Percentiles rank a stretch among this genome's conserved stretches.
phyloP scores from a whole-genome alignment of 2,113 vertebrate species.

The Gallinago paraguaiae region DNA sequence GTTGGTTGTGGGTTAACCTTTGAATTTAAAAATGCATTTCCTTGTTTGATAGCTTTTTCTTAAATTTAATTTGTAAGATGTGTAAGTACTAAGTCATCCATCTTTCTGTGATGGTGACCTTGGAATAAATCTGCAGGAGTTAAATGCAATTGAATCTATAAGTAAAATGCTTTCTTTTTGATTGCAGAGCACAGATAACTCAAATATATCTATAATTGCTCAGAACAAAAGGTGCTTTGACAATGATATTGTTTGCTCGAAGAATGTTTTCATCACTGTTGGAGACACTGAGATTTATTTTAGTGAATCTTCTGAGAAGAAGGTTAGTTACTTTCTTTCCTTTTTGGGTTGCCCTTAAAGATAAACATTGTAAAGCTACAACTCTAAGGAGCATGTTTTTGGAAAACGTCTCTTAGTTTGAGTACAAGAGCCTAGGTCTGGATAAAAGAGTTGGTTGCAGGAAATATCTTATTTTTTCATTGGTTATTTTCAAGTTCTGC shows the following conservation, averaged over 20 bases:
- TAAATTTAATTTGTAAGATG: neutral
- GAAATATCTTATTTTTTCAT: neutral
- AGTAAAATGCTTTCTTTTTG: constrained; percentile 55
- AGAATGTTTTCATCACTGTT: constrained; percentile 91
- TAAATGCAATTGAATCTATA: neutral
- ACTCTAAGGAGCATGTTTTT: neutral
- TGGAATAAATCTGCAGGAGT: neutral
- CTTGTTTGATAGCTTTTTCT: neutral
- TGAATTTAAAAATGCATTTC: neutral
- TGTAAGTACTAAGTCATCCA: neutral
- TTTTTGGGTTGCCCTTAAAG: constrained; percentile 15
- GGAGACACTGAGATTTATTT: constrained; percentile 93
- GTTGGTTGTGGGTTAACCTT: neutral
- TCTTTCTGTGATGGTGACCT: neutral
- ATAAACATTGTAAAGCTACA: constrained; percentile 12
- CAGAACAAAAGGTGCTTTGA: constrained; percentile 98
- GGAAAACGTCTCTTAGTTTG: neutral
- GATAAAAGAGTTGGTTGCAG: neutral
- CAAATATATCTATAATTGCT: constrained; percentile 89
- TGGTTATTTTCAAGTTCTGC: neutral
- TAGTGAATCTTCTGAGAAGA: constrained; percentile 86
- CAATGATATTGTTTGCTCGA: constrained; percentile 96
- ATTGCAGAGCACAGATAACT: constrained; percentile 86
- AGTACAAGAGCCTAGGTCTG: neutral
- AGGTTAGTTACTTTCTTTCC: constrained; percentile 78